A percentile compares a stretch with the other conserved stretches of the same genome.
phyloP scores from a whole-genome alignment of 2,113 vertebrate species.

The Mormyrus iriodes region DNA sequence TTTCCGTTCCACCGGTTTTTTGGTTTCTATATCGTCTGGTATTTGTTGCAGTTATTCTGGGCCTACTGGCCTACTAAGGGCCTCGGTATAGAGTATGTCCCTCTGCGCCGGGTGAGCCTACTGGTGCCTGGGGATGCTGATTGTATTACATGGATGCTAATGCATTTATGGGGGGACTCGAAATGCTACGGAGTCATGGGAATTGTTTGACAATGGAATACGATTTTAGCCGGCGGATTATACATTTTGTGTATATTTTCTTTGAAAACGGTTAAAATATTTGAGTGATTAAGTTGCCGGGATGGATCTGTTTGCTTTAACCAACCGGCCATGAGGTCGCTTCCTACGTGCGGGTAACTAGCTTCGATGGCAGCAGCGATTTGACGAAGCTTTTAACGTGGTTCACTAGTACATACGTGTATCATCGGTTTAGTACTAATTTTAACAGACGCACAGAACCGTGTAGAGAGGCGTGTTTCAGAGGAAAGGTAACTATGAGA shows the following conservation, averaged over 20 bases:
- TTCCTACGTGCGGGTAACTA: background rate
- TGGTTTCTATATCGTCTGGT: slow-evolving; percentile 63
- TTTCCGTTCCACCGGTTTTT: slow-evolving; percentile 51
- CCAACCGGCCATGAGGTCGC: slow-evolving; percentile 15
- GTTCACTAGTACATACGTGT: background rate
- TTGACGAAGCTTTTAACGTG: background rate
- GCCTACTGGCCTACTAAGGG: slow-evolving; percentile 58
- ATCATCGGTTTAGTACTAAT: background rate
- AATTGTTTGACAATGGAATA: background rate
- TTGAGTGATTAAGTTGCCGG: background rate
- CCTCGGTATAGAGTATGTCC: slow-evolving; percentile 46
- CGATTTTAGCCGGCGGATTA: background rate
- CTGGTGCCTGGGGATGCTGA: background rate
- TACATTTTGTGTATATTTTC: background rate
- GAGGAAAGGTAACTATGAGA: background rate
- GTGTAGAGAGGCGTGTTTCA: background rate
- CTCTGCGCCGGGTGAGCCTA: background rate
- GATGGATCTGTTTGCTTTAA: slow-evolving; percentile 3
- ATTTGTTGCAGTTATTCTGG: slow-evolving; percentile 59
- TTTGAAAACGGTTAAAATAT: background rate
- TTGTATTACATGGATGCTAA: background rate
- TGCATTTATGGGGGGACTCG: background rate
- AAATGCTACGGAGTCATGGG: background rate
- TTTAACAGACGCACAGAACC: background rate
- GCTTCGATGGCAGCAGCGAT: background rate